These are phyloP conservation scores for Liparis tanakae DNA, from an alignment of 2,797 vertebrate species.

Conservation along the genomic window DNA sequence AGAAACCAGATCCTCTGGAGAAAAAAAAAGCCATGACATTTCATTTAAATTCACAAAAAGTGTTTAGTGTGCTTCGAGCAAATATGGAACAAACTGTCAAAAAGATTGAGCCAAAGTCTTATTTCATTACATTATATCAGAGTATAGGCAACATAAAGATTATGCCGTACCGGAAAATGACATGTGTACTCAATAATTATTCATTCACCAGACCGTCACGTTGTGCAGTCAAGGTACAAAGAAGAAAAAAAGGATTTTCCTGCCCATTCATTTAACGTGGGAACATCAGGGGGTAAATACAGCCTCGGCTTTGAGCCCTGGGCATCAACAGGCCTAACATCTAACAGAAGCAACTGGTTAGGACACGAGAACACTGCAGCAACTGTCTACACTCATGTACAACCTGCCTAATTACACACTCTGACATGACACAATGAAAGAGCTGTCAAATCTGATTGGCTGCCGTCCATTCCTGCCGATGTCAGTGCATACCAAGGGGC, in stretches of 20 bases:
- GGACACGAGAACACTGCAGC: slow-evolving; percentile 40
- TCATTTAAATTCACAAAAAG: slow-evolving; percentile 43
- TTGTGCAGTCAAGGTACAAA: not conserved
- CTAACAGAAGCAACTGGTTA: slow-evolving; percentile 21
- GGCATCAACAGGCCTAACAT: slow-evolving; percentile 13
- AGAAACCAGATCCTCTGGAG: slow-evolving; percentile 38
- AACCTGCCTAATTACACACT: slow-evolving; percentile 55
- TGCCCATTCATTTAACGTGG: not conserved
- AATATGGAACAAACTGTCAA: slow-evolving; percentile 45
- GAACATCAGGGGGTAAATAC: slow-evolving; percentile 2
- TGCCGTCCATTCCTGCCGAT: slow-evolving; percentile 57
- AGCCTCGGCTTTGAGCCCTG: slow-evolving; percentile 6
- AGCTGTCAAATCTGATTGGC: slow-evolving; percentile 69
- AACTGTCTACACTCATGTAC: slow-evolving; percentile 35
- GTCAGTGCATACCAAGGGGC: slow-evolving; percentile 71
- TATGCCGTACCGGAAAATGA: not conserved
- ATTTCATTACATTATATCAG: slow-evolving; percentile 31
- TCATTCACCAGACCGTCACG: slow-evolving; percentile 43
- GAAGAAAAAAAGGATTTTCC: slow-evolving; percentile 5
- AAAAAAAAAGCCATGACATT: slow-evolving; percentile 33
- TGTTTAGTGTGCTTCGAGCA: slow-evolving; percentile 8
- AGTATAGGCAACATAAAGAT: not conserved
- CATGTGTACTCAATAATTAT: slow-evolving; percentile 1
- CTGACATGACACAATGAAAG: slow-evolving; percentile 60
- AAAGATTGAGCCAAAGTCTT: slow-evolving; percentile 29